Evolutionary conservation across 2,113 vertebrate species (phyloP).

Genomic region (Asarcornis scutulata): DNA sequence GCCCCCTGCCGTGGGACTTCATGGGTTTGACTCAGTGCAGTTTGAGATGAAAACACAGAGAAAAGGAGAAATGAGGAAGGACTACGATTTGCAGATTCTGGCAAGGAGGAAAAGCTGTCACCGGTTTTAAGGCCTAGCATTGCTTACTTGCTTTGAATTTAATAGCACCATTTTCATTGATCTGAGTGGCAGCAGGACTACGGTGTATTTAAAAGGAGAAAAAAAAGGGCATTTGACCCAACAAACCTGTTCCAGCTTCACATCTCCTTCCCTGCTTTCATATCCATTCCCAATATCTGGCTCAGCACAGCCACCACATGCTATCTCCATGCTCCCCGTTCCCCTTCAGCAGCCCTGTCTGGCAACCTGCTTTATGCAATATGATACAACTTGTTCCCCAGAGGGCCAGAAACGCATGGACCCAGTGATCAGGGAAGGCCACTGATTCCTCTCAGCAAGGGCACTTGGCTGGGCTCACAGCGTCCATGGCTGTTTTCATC

Average conservation of each 20-base stretch:
- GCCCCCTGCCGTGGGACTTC: neutral
- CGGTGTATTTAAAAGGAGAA: neutral
- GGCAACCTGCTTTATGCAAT: conserved; percentile 2
- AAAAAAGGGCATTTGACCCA: neutral
- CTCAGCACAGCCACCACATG: neutral
- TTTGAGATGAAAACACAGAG: conserved; percentile 2
- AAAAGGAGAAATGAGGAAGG: neutral
- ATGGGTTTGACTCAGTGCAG: neutral
- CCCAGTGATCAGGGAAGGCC: conserved; percentile 1
- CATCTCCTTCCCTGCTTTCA: neutral
- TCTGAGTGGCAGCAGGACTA: neutral
- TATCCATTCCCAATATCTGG: neutral
- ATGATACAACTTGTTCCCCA: conserved; percentile 6
- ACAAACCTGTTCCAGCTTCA: neutral
- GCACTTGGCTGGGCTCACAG: neutral
- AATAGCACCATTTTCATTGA: neutral
- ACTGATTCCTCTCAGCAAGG: neutral
- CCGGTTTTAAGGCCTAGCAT: neutral
- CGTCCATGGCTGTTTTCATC: conserved; percentile 25
- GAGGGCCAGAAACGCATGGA: neutral
- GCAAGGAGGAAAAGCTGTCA: neutral
- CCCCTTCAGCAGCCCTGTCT: neutral
- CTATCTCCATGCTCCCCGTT: neutral
- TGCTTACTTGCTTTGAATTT: neutral
- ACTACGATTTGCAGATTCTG: neutral